Evolutionary conservation across 2,113 vertebrate species (phyloP).

Genomic region (Odocoileus virginianus): DNA sequence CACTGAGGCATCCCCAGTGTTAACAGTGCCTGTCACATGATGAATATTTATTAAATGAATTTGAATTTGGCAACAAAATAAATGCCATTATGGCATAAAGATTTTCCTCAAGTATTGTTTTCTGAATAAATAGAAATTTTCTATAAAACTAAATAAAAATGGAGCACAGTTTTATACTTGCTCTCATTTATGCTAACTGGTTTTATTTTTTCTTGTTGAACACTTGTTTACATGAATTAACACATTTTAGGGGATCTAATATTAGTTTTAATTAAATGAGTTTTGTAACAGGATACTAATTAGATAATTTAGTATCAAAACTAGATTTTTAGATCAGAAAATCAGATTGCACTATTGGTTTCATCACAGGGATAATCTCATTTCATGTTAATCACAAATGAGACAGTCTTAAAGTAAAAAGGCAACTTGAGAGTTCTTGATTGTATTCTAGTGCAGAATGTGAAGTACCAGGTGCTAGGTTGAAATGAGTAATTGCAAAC

Average conservation of each 20-base stretch:
- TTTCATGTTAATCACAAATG: conserved; percentile 5
- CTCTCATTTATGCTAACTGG: neutral
- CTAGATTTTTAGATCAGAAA: neutral
- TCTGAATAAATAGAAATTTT: neutral
- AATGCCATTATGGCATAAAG: neutral
- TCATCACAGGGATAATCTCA: neutral
- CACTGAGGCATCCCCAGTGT: neutral
- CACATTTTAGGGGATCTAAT: neutral
- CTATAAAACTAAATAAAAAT: neutral
- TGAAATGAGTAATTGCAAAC: neutral
- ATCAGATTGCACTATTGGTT: neutral
- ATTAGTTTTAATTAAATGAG: neutral
- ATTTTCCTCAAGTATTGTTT: conserved; percentile 1
- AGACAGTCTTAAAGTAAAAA: neutral
- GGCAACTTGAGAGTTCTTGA: neutral
- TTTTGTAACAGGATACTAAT: neutral
- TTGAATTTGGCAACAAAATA: neutral
- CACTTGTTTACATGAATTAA: neutral
- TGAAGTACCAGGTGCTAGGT: neutral
- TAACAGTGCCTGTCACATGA: neutral
- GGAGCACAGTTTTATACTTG: neutral
- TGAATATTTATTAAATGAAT: neutral
- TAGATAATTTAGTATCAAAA: neutral
- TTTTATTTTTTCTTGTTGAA: conserved; percentile 31
- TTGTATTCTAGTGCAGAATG: neutral